Conservation (phyloP, 2,113 vertebrate species). For the Dasypus novemcinctus region DNA sequence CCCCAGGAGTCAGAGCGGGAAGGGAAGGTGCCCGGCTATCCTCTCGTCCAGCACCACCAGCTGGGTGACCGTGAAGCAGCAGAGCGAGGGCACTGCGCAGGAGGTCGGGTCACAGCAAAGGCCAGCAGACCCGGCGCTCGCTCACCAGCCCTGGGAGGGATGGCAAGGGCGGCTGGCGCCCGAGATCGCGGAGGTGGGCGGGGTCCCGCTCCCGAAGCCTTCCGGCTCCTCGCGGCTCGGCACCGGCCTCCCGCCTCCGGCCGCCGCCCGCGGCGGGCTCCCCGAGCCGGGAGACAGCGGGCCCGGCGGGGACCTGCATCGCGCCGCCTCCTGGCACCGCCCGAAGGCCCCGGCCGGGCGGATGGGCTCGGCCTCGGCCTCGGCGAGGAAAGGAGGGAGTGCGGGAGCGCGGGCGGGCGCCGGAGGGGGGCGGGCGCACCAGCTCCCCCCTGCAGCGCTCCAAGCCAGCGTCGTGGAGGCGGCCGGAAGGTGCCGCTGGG, state of each 20-base stretch:
- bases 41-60: conserved; percentile 85
- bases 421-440: too few relatives aligned
- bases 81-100: conserved; percentile 88
- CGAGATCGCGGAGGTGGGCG: conserved; percentile 97
- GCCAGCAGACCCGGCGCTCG: conserved; percentile 86
- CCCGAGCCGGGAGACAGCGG: conserved; percentile 61
- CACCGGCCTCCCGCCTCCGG: conserved; percentile 75
- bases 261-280: conserved; percentile 56
- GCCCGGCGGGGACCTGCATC: conserved; percentile 65
- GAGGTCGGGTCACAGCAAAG: conserved; percentile 92
- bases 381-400: too few relatives aligned
- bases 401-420: too few relatives aligned
- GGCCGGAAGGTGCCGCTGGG: too few relatives aligned
- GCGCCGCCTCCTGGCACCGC: conserved; percentile 27
- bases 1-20: not conserved
- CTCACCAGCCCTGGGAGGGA: conserved; percentile 95
- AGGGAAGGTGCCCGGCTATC: conserved; percentile 14
- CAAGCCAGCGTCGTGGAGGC: too few relatives aligned
- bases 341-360: conserved; percentile 11
- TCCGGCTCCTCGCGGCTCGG: conserved; percentile 91
- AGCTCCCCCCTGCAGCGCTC: too few relatives aligned
- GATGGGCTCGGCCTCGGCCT: conserved; percentile 2
- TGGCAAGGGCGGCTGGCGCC: conserved; percentile 96
- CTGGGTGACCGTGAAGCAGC: conserved; percentile 91
- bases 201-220: conserved; percentile 96